phyloP scores from a whole-genome alignment of 2,113 vertebrate species.

The Motacilla alba region DNA sequence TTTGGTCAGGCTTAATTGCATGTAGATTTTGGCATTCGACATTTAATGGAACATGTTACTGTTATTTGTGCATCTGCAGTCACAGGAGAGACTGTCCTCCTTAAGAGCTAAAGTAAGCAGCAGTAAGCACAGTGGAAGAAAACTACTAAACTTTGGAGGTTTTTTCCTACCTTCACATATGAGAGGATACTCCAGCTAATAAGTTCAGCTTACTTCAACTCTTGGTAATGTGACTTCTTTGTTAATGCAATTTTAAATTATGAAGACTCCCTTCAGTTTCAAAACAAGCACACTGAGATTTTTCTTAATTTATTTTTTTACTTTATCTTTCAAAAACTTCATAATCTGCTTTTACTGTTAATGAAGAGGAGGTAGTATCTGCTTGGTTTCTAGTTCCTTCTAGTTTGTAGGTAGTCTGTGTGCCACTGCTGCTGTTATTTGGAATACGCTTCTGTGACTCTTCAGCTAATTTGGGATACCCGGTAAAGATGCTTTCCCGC shows the following conservation, averaged over 20 bases:
- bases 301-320: background rate
- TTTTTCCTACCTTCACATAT: background rate
- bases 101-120: background rate
- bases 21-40: conserved; percentile 34
- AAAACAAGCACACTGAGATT: background rate
- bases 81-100: background rate
- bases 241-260: background rate
- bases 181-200: background rate
- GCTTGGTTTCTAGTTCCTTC: background rate
- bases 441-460: background rate
- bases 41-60: conserved; percentile 10
- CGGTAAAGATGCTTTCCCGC: background rate
- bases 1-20: conserved; percentile 40
- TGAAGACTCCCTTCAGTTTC: background rate
- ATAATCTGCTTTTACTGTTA: background rate
- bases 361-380: background rate
- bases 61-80: conserved; percentile 15
- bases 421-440: fast-evolving
- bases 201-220: background rate
- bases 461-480: background rate
- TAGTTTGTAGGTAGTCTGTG: fast-evolving
- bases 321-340: background rate
- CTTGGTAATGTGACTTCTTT: background rate
- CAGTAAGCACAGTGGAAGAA: background rate
- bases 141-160: background rate